Percentiles rank a stretch among this genome's conserved stretches.
phyloP scores from a whole-genome alignment of 2,113 vertebrate species.

The Bubalus kerabau region DNA sequence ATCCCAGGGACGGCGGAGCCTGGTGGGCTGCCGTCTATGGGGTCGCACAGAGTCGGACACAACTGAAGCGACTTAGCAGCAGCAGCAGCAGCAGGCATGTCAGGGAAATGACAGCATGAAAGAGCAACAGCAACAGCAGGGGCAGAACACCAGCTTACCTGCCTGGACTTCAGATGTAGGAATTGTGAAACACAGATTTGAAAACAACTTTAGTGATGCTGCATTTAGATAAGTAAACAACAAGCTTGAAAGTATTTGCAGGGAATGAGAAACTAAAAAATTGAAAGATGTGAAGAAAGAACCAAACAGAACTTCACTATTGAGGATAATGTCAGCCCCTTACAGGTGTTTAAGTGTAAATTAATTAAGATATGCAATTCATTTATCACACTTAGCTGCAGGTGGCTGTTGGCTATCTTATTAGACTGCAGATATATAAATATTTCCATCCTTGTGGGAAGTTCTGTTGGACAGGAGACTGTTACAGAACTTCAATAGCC shows the following conservation, averaged over 20 bases:
- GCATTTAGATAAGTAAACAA: not conserved
- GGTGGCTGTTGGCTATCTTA: not conserved
- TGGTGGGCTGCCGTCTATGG: no score
- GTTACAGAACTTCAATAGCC: not conserved
- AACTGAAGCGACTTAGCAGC: no score
- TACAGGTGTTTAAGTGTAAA: not conserved
- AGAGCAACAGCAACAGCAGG: not conserved
- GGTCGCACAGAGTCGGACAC: no score
- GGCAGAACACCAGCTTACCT: not conserved
- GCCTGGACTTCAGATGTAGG: not conserved
- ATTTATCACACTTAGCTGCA: not conserved
- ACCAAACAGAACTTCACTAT: not conserved
- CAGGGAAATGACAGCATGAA: not conserved
- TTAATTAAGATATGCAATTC: not conserved
- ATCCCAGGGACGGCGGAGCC: no score
- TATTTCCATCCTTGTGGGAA: not conserved
- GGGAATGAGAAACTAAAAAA: not conserved
- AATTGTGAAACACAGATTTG: not conserved
- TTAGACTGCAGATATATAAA: not conserved
- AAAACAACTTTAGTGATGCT: not conserved
- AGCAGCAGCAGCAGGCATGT: not conserved
- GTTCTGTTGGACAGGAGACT: not conserved
- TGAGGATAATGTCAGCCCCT: not conserved
- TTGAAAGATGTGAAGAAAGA: not conserved
- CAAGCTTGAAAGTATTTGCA: not conserved